Evolutionary conservation across 1,140 invertebrate genomes (phyloP), one percentile per base, ranked within the genome.

Genomic region (Phenacoccus solenopsis): DNA sequence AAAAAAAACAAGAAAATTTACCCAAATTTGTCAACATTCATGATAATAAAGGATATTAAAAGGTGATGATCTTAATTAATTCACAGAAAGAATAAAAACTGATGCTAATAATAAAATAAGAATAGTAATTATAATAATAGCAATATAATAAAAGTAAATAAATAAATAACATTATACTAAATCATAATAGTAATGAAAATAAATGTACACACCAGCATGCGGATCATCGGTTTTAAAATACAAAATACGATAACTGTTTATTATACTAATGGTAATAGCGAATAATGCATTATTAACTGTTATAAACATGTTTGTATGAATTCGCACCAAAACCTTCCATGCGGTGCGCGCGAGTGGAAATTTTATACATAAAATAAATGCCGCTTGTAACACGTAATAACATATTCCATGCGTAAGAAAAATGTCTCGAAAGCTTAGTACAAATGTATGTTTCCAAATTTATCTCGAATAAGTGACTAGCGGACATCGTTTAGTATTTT

Each of bases 251-350:
- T 9, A 49, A 49, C 38, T 49, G 38, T 49, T 9, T 49, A 49
- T 49, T 49, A 49, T 49, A 49, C 38, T 49, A 49, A 49, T 49
- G 38, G 38, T 49, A 49, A 49, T 49, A 49, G 38, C 38, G 38
- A 49, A 49, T 16, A 16, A 49, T 49, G 38, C 3, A 49, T 49
- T 49, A 32, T 32, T 7, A 49, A 16, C 38, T 10, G 20, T 49
- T 49, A 49, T 49, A 49, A 49, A 49, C 38, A 49, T 49, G 38
- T 49, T 49, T 49, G 38, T 16, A 9, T 49, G 20, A 49, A 49
- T 49, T 16, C 38, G 38, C 38, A n/a, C 38, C 38, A 10, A 49
- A 9, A 9, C 20, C 16, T 49, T 16, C 38, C 12, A n/a, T 10
- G 20, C 38, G 12, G 4, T 7, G 38, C 20, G 38, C 38, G 38